phyloP scores from a whole-genome alignment of 1,140 invertebrate species.

The Drosophila rufa region DNA sequence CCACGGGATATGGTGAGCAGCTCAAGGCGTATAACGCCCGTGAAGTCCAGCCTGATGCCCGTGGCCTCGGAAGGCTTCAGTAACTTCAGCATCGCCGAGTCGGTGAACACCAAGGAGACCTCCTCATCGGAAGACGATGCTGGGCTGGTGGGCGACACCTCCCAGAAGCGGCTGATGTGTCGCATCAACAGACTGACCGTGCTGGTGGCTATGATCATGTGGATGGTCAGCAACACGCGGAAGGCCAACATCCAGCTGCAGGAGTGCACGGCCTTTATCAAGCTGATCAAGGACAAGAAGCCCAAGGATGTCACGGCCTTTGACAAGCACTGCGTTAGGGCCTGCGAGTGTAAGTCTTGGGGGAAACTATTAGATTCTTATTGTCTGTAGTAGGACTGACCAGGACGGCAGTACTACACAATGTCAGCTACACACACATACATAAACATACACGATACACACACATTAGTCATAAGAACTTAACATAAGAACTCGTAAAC shows the following conservation, averaged over 20 bases:
- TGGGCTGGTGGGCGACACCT: constrained; percentile 34
- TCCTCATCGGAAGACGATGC: constrained; percentile 22
- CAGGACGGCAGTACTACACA: too few species aligned
- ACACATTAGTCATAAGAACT: too few species aligned
- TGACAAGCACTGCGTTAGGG: constrained; percentile 58
- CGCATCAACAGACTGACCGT: constrained; percentile 77
- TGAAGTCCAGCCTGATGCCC: constrained; percentile 1
- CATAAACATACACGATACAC: too few species aligned
- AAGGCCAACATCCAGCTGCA: constrained; percentile 55
- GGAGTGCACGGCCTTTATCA: constrained; percentile 70
- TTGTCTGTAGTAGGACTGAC: neutral
- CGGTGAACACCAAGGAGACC: neutral
- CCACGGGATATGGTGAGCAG: constrained; percentile 7
- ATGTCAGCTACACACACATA: too few species aligned
- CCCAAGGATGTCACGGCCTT: constrained; percentile 52
- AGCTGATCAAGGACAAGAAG: constrained; percentile 71
- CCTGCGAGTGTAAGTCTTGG: constrained; percentile 71
- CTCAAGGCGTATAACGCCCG: neutral
- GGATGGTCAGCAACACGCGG: constrained; percentile 71
- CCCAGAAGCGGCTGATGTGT: constrained; percentile 54
- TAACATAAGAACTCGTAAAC: too few species aligned
- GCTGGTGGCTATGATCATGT: constrained; percentile 81
- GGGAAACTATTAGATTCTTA: neutral
- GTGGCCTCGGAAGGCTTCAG: constrained; percentile 18
- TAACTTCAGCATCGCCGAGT: neutral